These are phyloP conservation scores for Tetanocera ferruginea DNA, from an alignment of 2,888 invertebrate species.

Conservation along the genomic window DNA sequence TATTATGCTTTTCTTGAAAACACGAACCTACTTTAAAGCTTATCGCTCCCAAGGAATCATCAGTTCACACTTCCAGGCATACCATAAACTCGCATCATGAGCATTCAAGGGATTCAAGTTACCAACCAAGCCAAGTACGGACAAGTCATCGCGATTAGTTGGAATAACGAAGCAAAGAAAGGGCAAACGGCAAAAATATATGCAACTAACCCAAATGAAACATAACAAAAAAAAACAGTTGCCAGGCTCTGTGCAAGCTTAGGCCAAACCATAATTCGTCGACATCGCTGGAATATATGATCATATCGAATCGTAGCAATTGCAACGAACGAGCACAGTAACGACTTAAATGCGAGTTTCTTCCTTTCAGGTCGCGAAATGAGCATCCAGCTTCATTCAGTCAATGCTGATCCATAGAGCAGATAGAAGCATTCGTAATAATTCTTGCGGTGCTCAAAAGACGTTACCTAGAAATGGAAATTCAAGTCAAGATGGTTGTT, in stretches of 20 bases:
- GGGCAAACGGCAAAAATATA: slow-evolving; percentile 9
- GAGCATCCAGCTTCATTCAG: neutral
- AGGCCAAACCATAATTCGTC: slow-evolving; percentile 13
- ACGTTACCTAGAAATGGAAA: slow-evolving; percentile 49
- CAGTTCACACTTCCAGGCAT: slow-evolving; percentile 65
- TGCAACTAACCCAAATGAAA: neutral
- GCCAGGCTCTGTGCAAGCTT: neutral
- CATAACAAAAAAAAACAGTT: neutral
- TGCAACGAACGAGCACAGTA: slow-evolving; percentile 38
- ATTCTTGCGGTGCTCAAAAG: slow-evolving; percentile 40
- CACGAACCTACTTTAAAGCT: slow-evolving; percentile 49
- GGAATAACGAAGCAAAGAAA: slow-evolving; percentile 2
- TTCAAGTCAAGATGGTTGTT: slow-evolving; percentile 47
- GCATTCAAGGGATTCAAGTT: neutral
- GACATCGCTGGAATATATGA: slow-evolving; percentile 38
- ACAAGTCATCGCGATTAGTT: slow-evolving; percentile 20
- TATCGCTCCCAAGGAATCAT: slow-evolving; percentile 67
- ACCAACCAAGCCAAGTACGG: neutral
- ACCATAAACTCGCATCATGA: slow-evolving; percentile 23
- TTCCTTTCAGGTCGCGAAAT: neutral
- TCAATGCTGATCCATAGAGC: slow-evolving; percentile 33
- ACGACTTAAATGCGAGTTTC: slow-evolving; percentile 47
- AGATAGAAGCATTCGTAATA: slow-evolving; percentile 44
- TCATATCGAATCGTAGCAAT: slow-evolving; percentile 58
- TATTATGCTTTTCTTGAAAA: slow-evolving; percentile 42